Conservation (phyloP, 2,888 invertebrate genomes). For the Rotaria magnacalcarata region DNA sequence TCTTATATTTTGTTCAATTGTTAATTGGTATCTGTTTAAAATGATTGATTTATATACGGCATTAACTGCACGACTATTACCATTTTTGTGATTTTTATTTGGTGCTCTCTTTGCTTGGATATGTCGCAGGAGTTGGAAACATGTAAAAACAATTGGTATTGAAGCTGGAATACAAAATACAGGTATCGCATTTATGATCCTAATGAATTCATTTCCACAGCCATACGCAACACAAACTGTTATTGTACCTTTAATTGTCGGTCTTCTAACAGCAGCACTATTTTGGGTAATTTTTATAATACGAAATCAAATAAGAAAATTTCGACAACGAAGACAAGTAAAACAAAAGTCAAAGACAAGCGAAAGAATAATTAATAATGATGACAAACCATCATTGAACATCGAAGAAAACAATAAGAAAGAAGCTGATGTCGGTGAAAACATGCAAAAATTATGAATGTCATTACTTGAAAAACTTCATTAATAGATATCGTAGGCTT, state of each 20-base stretch:
- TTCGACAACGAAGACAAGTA: neutral
- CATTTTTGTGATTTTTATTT: conserved; percentile 43
- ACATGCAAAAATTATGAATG: neutral
- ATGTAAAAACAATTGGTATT: conserved; percentile 45
- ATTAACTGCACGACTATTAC: conserved; percentile 44
- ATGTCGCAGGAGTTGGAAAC: conserved; percentile 17
- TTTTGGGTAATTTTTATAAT: neutral
- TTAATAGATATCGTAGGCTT: neutral
- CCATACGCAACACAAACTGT: neutral
- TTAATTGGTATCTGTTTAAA: conserved; percentile 40
- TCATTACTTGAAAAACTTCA: too few species aligned
- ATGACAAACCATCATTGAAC: neutral
- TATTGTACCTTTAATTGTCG: neutral
- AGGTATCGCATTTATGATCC: conserved; percentile 45
- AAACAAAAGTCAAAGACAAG: neutral
- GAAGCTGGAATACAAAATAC: conserved; percentile 47
- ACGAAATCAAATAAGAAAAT: neutral
- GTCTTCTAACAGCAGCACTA: neutral
- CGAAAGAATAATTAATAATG: neutral
- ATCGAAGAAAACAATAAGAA: neutral
- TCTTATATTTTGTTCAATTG: conserved; percentile 13
- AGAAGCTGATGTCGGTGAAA: neutral
- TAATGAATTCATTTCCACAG: conserved; percentile 12
- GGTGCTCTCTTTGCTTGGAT: conserved; percentile 37
- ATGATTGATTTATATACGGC: conserved; percentile 23